A percentile compares a stretch with the other conserved stretches of the same genome.
Evolutionary conservation across 2,113 vertebrate genomes (phyloP).

Genomic region (Trogon surrucura): DNA sequence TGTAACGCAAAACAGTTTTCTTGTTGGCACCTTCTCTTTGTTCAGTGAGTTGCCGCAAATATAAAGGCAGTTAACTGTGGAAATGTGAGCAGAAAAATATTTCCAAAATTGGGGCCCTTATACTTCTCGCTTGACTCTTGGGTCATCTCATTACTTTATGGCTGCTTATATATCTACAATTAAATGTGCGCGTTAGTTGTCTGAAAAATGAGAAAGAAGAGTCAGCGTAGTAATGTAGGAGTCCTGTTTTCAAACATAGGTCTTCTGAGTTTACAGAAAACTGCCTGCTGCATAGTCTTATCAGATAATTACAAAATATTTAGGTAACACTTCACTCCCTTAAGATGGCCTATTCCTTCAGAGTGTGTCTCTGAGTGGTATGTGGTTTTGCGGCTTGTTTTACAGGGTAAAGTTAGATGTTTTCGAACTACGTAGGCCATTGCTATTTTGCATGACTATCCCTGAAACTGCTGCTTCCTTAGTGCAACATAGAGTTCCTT

Average conservation of each 20-base stretch:
- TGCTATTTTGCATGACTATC: not conserved
- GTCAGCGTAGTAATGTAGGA: not conserved
- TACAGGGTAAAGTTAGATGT: not conserved
- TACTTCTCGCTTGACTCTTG: not conserved
- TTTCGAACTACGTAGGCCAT: not conserved
- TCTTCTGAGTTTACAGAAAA: not conserved
- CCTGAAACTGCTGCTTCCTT: not conserved
- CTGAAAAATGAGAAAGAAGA: not conserved
- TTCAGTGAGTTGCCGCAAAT: not conserved
- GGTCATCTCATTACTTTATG: not conserved
- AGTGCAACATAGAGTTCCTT: not conserved
- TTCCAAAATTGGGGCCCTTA: not conserved
- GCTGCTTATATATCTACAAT: not conserved
- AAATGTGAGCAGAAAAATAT: not conserved
- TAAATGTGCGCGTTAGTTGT: not conserved
- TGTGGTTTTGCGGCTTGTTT: not conserved
- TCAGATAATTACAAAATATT: not conserved
- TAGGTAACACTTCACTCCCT: not conserved
- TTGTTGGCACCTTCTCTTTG: not conserved
- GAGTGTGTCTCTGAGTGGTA: not conserved
- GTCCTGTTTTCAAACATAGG: not conserved
- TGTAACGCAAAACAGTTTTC: not conserved
- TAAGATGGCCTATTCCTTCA: not conserved
- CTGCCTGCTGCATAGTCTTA: not conserved
- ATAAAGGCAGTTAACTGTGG: not conserved